Evolutionary conservation across 2,797 vertebrate genomes (phyloP), one percentile per base, ranked within the genome.

Genomic region (Macroramphosus scolopax): DNA sequence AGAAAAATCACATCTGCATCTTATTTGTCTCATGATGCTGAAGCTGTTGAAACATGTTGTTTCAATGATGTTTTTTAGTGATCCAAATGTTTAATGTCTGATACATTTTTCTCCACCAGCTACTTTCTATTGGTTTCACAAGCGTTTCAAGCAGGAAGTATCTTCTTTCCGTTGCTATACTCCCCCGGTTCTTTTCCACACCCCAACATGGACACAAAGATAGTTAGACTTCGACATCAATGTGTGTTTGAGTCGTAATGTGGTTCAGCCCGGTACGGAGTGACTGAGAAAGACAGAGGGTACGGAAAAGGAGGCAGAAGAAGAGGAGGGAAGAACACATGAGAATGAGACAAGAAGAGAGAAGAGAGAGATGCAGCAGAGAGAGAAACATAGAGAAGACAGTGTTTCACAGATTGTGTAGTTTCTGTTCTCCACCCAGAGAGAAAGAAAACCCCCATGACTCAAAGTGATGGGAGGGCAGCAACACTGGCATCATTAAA

Each of bases 401-500:
- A 51, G 16, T n/a, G n/a, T n/a, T n/a, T n/a, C n/a, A 44, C 44
- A 6, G 34, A 50, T 63, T 35, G 28, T 39, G 30, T 45, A 40
- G 66, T 70, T 60, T 51, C 35, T 6, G 26, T 38, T 51, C 30
- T 37, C 47, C 18, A 37, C 22, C 50, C 40, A 1, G 1, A n/a
- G n/a, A n/a, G n/a, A n/a, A n/a, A 20, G 39, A 69, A 61, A 56
- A 80, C 48, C 24, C 44, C 17, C 48, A 46, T 41, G 58, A 51
- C 40, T 68, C 51, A 54, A 48, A 61, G 53, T 49, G 55, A 64
- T 17, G 42, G 17, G 53, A 60, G 51, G 50, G 18, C 45, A 52
- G 51, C 51, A 52, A 39, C n/a, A 3, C 7, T 54, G 51, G 37
- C 56, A 50, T 75, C 63, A 70, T 63, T 65, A 59, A 63, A 42